These are phyloP conservation scores for Lutjanus erythropterus DNA, from an alignment of 2,113 vertebrate species.

Conservation along the genomic window DNA sequence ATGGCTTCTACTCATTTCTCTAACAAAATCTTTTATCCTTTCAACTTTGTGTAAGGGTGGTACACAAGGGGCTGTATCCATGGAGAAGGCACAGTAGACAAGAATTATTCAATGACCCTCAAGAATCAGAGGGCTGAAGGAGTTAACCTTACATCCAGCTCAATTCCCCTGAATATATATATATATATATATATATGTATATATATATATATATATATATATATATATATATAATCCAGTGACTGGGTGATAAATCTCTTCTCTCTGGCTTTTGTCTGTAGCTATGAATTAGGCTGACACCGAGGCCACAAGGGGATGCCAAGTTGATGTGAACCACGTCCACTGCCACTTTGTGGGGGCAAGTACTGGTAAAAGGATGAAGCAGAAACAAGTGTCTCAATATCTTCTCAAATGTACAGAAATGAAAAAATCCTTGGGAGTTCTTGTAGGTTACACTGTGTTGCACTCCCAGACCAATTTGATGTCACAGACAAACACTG, in stretches of 20 bases:
- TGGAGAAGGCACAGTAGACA: constrained; percentile 63
- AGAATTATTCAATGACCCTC: constrained; percentile 64
- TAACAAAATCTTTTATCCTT: constrained; percentile 16
- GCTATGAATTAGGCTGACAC: constrained; percentile 70
- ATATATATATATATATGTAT: constrained; percentile 54
- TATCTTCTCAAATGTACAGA: constrained; percentile 14
- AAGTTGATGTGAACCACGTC: constrained; percentile 71
- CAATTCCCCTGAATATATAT: constrained; percentile 65
- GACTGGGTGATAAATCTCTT: constrained; percentile 79
- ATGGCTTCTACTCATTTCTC: not conserved
- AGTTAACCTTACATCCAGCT: constrained; percentile 58
- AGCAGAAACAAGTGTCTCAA: constrained; percentile 24
- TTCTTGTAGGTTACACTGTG: not conserved
- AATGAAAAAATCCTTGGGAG: not conserved
- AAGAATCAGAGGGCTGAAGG: constrained; percentile 61
- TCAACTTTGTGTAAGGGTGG: constrained; percentile 23
- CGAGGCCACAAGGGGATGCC: constrained; percentile 70
- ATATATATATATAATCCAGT: constrained; percentile 66
- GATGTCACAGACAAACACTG: not conserved
- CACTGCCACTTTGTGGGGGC: constrained; percentile 36
- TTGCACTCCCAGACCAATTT: not conserved
- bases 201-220: constrained; percentile 55
- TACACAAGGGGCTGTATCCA: constrained; percentile 37
- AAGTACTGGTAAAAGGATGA: constrained; percentile 39
- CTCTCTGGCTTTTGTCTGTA: constrained; percentile 25